Base-by-base conservation (phyloP, 2,113 vertebrate species). In the Triplophysa tibetana region DNA sequence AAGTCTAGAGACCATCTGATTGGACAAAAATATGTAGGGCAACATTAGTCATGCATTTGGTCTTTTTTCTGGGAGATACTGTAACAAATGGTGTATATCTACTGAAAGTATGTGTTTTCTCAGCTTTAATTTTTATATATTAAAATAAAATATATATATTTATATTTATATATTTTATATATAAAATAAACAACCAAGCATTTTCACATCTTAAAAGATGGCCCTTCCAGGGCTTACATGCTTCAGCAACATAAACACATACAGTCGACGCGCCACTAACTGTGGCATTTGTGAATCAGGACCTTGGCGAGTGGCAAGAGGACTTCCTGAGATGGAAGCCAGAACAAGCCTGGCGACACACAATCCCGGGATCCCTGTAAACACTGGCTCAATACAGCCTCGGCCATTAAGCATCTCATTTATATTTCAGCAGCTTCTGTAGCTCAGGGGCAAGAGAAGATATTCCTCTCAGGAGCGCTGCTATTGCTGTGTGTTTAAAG, bases 361-460 rank as follows among this genome's bases (percentile, higher is more conserved):
- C 50, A 54, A 81, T 76, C 72, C 61, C 66, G 72, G 73, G 69
- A 82, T 82, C 77, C 77, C 79, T 80, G 77, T 83, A 82, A 83
- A 83, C 79, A 86, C 81, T 74, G 82, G 70, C 82, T 86, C 85
- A 65, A 79, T 81, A 80, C 75, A 84, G 78, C 60, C 61, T 72
- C 65, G 64, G 72, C 73, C 78, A 75, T 78, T 81, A 78, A 81
- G 83, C 62, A 64, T 73, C 75, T 81, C 83, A 86, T 86, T 85
- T 79, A 84, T 85, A 86, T 86, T 86, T 81, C 76, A 86, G 75
- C 67, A 82, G 83, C 72, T 66, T 83, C 72, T 79, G 78, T 67
- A 76, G 81, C 75, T 79, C 66, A 77, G 65, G 75, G 83, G 84
- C 79, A 63, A 78, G 75, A 63, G n/a, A n/a, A 41, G 67, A 68